Percentiles rank a stretch among this genome's conserved stretches.
Conservation (phyloP, 2,888 invertebrate species). For the Cartodere bifasciata region DNA sequence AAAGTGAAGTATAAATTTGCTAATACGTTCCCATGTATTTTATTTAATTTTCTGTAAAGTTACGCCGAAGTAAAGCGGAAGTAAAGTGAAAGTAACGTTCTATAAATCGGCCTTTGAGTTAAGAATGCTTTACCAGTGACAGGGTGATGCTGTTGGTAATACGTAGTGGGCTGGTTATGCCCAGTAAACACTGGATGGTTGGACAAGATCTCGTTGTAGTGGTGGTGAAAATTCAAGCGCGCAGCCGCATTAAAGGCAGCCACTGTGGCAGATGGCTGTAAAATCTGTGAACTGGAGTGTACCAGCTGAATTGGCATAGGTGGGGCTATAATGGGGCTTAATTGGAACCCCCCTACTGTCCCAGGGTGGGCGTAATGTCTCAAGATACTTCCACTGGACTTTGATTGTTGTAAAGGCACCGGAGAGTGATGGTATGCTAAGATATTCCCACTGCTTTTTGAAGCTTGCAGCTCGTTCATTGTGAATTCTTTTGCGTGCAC, state of each 20-base stretch:
- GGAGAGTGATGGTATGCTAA: conserved; percentile 25
- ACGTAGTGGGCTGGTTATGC: conserved; percentile 21
- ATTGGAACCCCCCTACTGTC: no score
- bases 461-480: conserved; percentile 46
- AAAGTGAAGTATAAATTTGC: no score
- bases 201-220: conserved; percentile 28
- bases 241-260: conserved; percentile 26
- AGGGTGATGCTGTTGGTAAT: conserved; percentile 15
- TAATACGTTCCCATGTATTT: no score
- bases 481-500: conserved; percentile 86
- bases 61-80: no score
- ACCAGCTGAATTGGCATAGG: conserved; percentile 33
- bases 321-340: conserved; percentile 26
- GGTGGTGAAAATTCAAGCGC: background rate
- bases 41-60: no score
- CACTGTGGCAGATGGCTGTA: conserved; percentile 50
- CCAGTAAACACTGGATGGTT: conserved; percentile 37
- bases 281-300: conserved; percentile 49
- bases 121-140: no score
- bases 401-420: conserved; percentile 35
- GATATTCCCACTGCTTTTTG: conserved; percentile 32
- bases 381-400: conserved; percentile 53
- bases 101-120: no score
- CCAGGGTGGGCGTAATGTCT: conserved; percentile 37
- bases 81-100: no score